Base-by-base conservation (phyloP, 2,888 invertebrate species). In the Synanthedon tipuliformis region DNA sequence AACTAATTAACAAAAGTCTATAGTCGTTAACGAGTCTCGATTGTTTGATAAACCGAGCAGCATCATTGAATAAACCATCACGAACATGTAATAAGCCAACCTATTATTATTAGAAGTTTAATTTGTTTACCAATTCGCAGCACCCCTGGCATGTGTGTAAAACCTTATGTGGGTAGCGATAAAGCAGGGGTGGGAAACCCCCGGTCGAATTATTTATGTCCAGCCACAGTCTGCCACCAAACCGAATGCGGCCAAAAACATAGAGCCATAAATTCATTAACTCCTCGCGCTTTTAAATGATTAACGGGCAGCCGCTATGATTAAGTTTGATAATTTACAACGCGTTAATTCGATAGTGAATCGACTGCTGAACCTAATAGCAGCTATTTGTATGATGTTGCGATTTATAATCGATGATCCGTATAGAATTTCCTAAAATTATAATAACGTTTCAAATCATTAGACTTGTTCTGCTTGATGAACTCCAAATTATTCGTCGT, bases 141-240 rank as follows among this genome's bases (percentile, higher is more conserved):
- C 15, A 12, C 12, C 7, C 10, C 15, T 34, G 48, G 40, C n/a
- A 41, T 40, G 48, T 54, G 48, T 40, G 13, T 41, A 23, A 13
- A 45, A 45, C 45, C 45, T 45, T 45, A 45, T 45, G 56, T 52
- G 52, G 56, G 52, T 54, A 56, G 52, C 56, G 56, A 52, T 54
- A 56, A 56, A 56, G 56, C 56, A 51, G 52, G 41, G 27, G 16
- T 45, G 54, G 51, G 18, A 27, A 45, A 50, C 51, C 56, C 48
- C 13, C 52, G 15, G 52, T 34, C 45, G 45, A n/a, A 45, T 54
- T 56, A 56, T 56, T 56, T 56, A 56, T 56, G 56, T 50, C 49
- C 54, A 16, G 15, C 49, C 49, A 40, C 51, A 27, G 10, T 51
- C 45, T 45, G 45, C 41, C 50, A 48, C 48, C 40, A 51, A 54